These are phyloP conservation scores for Plagiodera versicolora DNA, from an alignment of 2,888 invertebrate genomes.

Conservation along the genomic window DNA sequence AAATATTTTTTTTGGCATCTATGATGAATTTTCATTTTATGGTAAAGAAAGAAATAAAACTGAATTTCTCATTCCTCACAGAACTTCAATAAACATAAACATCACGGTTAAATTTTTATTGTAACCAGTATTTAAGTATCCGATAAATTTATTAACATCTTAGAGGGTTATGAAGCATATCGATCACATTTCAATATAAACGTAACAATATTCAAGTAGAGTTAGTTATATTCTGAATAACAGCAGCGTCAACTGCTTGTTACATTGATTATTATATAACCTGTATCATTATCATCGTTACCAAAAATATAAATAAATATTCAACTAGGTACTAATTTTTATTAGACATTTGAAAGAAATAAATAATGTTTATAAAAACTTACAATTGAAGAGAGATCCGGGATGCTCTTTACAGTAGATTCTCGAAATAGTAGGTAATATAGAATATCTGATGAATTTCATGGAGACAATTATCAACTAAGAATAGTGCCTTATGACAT, in stretches of 20 bases:
- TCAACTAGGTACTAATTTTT: background rate
- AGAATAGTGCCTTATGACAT: too few relatives aligned
- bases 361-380: background rate
- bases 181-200: background rate
- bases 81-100: background rate
- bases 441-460: too few relatives aligned
- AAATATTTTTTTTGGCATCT: too few relatives aligned
- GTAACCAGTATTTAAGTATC: background rate
- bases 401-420: background rate
- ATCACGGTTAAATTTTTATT: background rate
- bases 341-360: background rate
- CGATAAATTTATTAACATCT: background rate
- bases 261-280: background rate
- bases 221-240: background rate
- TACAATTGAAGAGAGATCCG: background rate
- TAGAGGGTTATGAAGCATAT: background rate
- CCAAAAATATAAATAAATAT: constrained; percentile 1
- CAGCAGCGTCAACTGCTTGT: background rate
- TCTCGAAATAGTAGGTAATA: background rate
- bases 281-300: background rate
- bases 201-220: background rate
- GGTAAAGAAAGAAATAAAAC: too few relatives aligned
- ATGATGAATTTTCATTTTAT: too few relatives aligned
- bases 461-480: too few relatives aligned
- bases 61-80: too few relatives aligned